Conservation (phyloP, 2,113 vertebrate genomes). For the Psephotus haematonotus region DNA sequence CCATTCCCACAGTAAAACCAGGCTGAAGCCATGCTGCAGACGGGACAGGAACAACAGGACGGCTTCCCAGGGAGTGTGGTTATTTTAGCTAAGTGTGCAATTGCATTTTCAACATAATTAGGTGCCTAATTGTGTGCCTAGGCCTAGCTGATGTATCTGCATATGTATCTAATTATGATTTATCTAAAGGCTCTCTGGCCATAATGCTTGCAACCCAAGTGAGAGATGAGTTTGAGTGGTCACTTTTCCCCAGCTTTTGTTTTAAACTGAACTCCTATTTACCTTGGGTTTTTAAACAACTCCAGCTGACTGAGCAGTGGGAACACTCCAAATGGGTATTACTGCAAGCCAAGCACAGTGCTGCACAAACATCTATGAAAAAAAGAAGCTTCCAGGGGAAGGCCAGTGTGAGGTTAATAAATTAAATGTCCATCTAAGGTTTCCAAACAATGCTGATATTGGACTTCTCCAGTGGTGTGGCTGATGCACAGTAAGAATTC, state of each 20-base stretch:
- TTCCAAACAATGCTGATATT: neutral
- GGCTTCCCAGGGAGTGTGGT: neutral
- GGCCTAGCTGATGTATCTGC: conserved; percentile 9
- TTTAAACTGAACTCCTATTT: neutral
- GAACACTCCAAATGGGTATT: neutral
- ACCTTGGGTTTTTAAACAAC: neutral
- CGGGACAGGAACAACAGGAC: neutral
- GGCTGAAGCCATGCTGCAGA: neutral
- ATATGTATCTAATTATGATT: conserved; percentile 30
- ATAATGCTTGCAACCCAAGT: neutral
- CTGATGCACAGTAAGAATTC: neutral
- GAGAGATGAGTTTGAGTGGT: neutral
- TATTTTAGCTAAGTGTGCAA: neutral
- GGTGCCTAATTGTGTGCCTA: conserved; percentile 46
- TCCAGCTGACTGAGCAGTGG: neutral
- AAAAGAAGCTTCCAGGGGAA: neutral
- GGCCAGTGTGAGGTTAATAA: neutral
- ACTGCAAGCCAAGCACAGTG: neutral
- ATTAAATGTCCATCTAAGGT: neutral
- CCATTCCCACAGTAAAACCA: neutral
- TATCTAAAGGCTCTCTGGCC: neutral
- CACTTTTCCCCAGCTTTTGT: neutral
- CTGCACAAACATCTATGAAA: neutral
- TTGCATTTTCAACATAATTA: conserved; percentile 55
- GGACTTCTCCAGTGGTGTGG: neutral